Conservation (phyloP, 23 tunicate species). For the Ciona savignyi region DNA sequence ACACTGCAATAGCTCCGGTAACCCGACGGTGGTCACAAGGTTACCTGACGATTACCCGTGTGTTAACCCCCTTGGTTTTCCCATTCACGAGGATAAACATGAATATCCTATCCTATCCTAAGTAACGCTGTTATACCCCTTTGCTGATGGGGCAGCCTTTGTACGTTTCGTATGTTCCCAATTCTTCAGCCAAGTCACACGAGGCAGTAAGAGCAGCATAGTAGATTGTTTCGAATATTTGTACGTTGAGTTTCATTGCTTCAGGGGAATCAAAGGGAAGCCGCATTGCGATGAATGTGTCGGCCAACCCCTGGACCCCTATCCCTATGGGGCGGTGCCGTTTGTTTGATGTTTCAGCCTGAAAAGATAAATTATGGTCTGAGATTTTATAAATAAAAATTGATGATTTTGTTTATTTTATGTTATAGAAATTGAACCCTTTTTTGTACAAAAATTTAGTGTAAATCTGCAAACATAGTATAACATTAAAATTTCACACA, state of each 20-base stretch:
- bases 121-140: constrained; percentile 42
- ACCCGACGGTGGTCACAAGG: too few species aligned
- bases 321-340: constrained; percentile 98
- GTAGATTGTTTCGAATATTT: constrained; percentile 95
- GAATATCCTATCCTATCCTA: not conserved
- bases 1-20: too few species aligned
- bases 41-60: too few species aligned
- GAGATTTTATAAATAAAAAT: not conserved
- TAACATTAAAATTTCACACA: too few species aligned
- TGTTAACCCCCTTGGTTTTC: too few species aligned
- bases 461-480: not conserved
- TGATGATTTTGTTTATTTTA: not conserved
- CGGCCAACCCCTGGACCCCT: constrained; percentile 99
- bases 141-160: constrained; percentile 81
- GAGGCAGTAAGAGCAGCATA: constrained; percentile 94
- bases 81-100: not conserved
- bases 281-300: constrained; percentile 79
- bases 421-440: not conserved
- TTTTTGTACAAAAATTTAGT: not conserved
- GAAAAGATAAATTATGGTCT: not conserved
- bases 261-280: constrained; percentile 82
- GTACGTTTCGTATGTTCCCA: constrained; percentile 82
- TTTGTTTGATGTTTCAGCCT: constrained; percentile 84
- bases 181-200: constrained; percentile 78
- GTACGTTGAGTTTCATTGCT: constrained; percentile 77